Conservation (phyloP, 1,140 invertebrate species). For the Anthonomus grandis region DNA sequence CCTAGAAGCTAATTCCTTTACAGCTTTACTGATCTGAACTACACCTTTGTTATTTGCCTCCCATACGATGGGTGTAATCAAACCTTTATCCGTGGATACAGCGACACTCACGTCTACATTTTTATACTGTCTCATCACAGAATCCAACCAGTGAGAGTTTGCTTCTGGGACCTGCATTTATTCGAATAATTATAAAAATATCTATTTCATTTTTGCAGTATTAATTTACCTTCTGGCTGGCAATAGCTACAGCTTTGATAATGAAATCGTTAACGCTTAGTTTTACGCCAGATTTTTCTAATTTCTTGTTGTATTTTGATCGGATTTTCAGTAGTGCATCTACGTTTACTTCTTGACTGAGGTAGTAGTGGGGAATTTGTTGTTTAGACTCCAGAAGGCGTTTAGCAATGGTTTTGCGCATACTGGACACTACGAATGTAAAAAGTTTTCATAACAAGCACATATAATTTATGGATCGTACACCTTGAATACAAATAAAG, state of each 20-base stretch:
- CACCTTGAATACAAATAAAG: too few species aligned
- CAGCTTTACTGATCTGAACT: conserved; percentile 79
- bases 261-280: conserved; percentile 64
- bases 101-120: conserved; percentile 93
- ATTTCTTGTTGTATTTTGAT: conserved; percentile 35
- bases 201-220: neutral
- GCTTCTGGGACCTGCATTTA: conserved; percentile 78
- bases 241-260: conserved; percentile 91
- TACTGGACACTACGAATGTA: conserved; percentile 65
- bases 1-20: conserved; percentile 82
- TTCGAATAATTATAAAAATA: neutral
- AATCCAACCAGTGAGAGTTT: conserved; percentile 94
- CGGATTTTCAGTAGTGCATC: conserved; percentile 37
- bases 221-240: conserved; percentile 67
- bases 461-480: too few species aligned
- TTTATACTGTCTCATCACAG: conserved; percentile 69
- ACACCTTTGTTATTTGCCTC: conserved; percentile 91
- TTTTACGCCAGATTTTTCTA: conserved; percentile 36
- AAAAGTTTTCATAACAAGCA: neutral
- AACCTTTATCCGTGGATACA: conserved; percentile 90
- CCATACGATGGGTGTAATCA: conserved; percentile 98
- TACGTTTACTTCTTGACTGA: conserved; percentile 34
- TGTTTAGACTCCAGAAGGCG: conserved; percentile 89
- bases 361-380: conserved; percentile 83
- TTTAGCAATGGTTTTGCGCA: conserved; percentile 89